These are phyloP conservation scores for Cheirogaleus medius DNA, from an alignment of 2,113 vertebrate genomes.

Conservation along the genomic window DNA sequence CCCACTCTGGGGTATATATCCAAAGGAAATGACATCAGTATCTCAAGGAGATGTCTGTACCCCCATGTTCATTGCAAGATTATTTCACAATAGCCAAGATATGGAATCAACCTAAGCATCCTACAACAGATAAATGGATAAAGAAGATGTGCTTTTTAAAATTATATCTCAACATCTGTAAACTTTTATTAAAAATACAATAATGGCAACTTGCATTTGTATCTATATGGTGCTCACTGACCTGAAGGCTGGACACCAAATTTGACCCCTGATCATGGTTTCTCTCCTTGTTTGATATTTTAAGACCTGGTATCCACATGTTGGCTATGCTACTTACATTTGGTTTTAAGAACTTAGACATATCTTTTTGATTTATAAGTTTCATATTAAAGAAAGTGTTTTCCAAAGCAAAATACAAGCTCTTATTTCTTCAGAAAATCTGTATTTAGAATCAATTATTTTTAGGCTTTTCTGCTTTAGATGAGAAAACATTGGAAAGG, in stretches of 20 bases:
- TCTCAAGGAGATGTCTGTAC: neutral
- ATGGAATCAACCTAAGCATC: neutral
- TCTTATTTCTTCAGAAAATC: conserved; percentile 37
- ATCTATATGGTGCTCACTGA: neutral
- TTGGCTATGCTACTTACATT: neutral
- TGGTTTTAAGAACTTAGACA: neutral
- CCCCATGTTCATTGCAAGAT: neutral
- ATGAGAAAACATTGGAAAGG: conserved; percentile 44
- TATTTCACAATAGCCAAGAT: neutral
- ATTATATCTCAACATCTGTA: neutral
- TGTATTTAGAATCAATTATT: conserved; percentile 46
- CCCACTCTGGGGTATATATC: neutral
- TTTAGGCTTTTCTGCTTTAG: conserved; percentile 53
- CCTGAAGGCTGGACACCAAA: neutral
- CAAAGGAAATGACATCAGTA: neutral
- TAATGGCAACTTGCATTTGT: neutral
- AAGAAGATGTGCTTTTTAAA: neutral
- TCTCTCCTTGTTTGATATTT: neutral
- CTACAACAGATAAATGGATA: neutral
- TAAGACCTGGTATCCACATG: neutral
- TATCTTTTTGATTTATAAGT: conserved; percentile 47
- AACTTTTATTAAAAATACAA: neutral
- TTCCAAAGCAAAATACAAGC: conserved; percentile 26
- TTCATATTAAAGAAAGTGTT: conserved; percentile 20
- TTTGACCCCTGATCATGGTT: neutral